Conservation (phyloP, 2,888 invertebrate species). For the Papilio demoleus region DNA sequence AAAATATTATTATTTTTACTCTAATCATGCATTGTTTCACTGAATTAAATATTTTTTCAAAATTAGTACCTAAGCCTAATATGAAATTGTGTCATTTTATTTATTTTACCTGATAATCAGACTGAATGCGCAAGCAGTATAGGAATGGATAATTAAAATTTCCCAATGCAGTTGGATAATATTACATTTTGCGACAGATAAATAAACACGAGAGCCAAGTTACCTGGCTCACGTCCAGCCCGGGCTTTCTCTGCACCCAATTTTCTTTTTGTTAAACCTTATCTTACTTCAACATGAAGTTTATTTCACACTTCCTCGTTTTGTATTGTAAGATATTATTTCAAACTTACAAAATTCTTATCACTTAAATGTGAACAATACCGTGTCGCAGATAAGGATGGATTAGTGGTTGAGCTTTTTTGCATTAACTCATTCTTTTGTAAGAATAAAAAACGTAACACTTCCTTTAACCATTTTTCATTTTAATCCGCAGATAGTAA, state of each 20-base stretch:
- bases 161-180: slow-evolving; percentile 8
- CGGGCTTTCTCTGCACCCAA: neutral
- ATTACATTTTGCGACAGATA: slow-evolving; percentile 15
- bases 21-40: no score
- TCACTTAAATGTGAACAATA: slow-evolving; percentile 54
- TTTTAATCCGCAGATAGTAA: slow-evolving; percentile 32
- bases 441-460: slow-evolving; percentile 47
- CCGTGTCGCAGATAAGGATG: slow-evolving; percentile 56
- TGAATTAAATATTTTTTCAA: no score
- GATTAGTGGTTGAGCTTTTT: slow-evolving; percentile 53
- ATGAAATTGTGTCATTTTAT: no score
- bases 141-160: neutral
- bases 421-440: slow-evolving; percentile 51
- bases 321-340: slow-evolving; percentile 44
- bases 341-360: slow-evolving; percentile 54
- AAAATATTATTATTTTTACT: no score
- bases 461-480: slow-evolving; percentile 48
- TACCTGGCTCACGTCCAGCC: slow-evolving; percentile 30
- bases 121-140: neutral
- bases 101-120: neutral
- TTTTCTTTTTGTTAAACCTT: slow-evolving; percentile 47
- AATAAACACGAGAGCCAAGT: slow-evolving; percentile 21
- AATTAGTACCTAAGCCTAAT: no score
- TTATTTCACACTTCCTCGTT: slow-evolving; percentile 42
- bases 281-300: slow-evolving; percentile 29